A percentile compares a stretch with the other conserved stretches of the same genome.
Conservation (phyloP, 2,797 vertebrate genomes). For the Phrynocephalus guinanensis region DNA sequence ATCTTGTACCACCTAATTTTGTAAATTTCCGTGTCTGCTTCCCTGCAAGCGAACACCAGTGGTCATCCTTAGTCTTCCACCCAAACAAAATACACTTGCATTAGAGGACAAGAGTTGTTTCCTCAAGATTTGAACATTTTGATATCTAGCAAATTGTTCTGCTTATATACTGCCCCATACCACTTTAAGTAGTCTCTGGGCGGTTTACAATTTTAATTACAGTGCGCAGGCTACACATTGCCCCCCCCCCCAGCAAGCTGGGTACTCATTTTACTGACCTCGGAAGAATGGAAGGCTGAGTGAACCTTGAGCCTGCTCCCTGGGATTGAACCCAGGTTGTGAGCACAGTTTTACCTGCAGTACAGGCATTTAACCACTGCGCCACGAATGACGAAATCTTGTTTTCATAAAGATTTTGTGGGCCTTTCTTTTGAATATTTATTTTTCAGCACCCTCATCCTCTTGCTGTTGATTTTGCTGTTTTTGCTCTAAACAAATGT, state of each 20-base stretch:
- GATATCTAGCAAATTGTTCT: neutral
- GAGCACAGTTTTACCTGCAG: no score
- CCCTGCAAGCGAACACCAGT: neutral
- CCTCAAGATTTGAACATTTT: neutral
- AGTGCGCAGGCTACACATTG: no score
- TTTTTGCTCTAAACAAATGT: neutral
- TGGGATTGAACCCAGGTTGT: no score
- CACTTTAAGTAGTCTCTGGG: no score
- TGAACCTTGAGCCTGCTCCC: no score
- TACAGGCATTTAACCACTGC: no score
- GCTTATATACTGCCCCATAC: no score
- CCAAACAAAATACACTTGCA: neutral
- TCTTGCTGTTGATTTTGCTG: neutral
- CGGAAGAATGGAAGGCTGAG: no score
- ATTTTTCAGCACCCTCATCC: neutral
- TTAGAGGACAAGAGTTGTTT: neutral
- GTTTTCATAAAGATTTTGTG: neutral
- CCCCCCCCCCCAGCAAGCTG: no score
- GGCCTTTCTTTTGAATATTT: neutral
- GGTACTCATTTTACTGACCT: no score
- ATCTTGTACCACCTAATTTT: neutral
- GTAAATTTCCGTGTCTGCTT: neutral
- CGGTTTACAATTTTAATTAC: no score
- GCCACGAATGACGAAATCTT: neutral
- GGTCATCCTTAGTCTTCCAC: neutral